Evolutionary conservation across 1,140 invertebrate species (phyloP).

Genomic region (Vanessa atalanta): DNA sequence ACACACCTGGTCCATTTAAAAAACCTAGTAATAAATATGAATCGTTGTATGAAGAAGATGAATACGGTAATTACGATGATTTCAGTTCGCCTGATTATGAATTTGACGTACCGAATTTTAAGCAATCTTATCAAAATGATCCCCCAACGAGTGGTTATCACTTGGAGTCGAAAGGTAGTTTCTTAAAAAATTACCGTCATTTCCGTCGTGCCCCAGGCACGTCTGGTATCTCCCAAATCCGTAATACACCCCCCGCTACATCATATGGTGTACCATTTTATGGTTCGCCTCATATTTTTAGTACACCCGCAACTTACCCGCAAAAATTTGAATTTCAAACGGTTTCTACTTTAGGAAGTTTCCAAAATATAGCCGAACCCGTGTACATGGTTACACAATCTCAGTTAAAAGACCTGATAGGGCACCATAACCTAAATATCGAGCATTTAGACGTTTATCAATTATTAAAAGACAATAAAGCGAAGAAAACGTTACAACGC

Average conservation of each 20-base stretch:
- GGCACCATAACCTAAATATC: conserved; percentile 66
- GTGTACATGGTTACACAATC: conserved; percentile 65
- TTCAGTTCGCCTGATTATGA: conserved; percentile 51
- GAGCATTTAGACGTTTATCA: conserved; percentile 69
- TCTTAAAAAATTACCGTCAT: conserved; percentile 47
- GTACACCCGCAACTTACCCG: conserved; percentile 22
- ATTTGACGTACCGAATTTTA: conserved; percentile 33
- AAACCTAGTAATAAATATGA: conserved; percentile 43
- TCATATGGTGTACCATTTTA: conserved; percentile 50
- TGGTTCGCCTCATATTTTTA: conserved; percentile 25
- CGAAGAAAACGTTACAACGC: conserved; percentile 32
- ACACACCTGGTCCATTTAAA: conserved; percentile 36
- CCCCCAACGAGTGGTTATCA: conserved; percentile 40
- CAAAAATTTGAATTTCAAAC: conserved; percentile 36
- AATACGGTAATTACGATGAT: conserved; percentile 54
- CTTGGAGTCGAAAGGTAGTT: conserved; percentile 45
- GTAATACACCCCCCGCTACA: conserved; percentile 33
- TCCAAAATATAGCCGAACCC: conserved; percentile 46
- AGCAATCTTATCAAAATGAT: conserved; percentile 38
- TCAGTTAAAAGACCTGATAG: conserved; percentile 61
- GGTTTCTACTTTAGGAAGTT: conserved; percentile 37
- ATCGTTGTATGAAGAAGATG: conserved; percentile 54
- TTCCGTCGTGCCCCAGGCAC: conserved; percentile 42
- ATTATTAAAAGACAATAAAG: conserved; percentile 44
- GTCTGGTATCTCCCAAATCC: conserved; percentile 31